Evolutionary conservation across 92 coral and sea anemone genomes (phyloP).

Genomic region (Phymanthus crucifer): DNA sequence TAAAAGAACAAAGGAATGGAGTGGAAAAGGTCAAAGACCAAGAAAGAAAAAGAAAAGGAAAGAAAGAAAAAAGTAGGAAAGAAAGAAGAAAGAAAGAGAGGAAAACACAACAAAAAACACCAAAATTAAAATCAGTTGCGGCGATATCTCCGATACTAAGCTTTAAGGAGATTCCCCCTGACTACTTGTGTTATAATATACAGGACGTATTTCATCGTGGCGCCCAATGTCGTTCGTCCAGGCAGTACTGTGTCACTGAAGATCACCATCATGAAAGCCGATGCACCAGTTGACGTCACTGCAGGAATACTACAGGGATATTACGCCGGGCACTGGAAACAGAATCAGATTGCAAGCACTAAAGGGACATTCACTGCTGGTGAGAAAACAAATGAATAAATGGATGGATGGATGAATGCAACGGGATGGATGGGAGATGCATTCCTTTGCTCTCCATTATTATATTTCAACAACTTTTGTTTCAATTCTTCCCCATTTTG

Average conservation of each 20-base stretch:
- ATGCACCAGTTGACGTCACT: conserved; percentile 46
- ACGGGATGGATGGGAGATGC: too few relatives aligned
- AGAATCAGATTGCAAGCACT: conserved; percentile 4
- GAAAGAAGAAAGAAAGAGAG: too few relatives aligned
- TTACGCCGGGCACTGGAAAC: neutral
- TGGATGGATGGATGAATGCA: too few relatives aligned
- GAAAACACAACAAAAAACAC: too few relatives aligned
- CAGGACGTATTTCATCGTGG: conserved; percentile 79
- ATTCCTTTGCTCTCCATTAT: too few relatives aligned
- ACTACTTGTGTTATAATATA: neutral
- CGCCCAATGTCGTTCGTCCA: conserved; percentile 80
- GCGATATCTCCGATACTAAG: neutral
- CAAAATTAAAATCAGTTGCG: too few relatives aligned
- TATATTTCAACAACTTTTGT: too few relatives aligned
- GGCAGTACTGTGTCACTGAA: conserved; percentile 62
- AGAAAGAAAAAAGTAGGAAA: too few relatives aligned
- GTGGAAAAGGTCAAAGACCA: too few relatives aligned
- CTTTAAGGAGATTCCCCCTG: neutral
- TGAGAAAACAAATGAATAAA: neutral
- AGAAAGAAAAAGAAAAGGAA: too few relatives aligned
- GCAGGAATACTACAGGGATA: conserved; percentile 37
- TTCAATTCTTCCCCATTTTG: too few relatives aligned
- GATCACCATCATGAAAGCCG: conserved; percentile 62
- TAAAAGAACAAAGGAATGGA: too few relatives aligned
- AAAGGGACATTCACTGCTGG: conserved; percentile 34